Percentiles rank a stretch among this genome's conserved stretches.
phyloP scores from a whole-genome alignment of 2,888 invertebrate species.

The Halictus ligatus region DNA sequence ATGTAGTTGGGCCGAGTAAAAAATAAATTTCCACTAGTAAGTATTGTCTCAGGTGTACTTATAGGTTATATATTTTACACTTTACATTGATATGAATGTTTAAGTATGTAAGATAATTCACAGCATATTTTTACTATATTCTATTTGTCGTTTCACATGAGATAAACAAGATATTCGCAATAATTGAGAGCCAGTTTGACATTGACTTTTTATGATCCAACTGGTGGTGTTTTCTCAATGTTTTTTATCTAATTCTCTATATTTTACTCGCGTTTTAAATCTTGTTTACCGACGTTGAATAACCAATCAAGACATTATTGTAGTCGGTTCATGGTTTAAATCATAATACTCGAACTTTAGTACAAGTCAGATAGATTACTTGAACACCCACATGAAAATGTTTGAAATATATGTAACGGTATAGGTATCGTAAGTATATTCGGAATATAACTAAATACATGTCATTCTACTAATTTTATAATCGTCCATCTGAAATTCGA shows the following conservation, averaged over 20 bases:
- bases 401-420: constrained; percentile 53
- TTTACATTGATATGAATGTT: constrained; percentile 11
- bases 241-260: constrained; percentile 18
- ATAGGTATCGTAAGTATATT: constrained; percentile 12
- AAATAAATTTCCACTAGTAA: constrained; percentile 19
- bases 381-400: constrained; percentile 58
- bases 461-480: constrained; percentile 8
- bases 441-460: constrained; percentile 13
- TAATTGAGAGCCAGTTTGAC: constrained; percentile 62
- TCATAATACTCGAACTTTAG: constrained; percentile 35
- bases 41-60: constrained; percentile 18
- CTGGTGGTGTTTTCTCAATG: constrained; percentile 37
- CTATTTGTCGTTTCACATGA: constrained; percentile 20
- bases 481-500: not conserved
- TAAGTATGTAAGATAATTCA: constrained; percentile 20
- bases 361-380: constrained; percentile 43
- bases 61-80: constrained; percentile 43
- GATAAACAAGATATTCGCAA: constrained; percentile 47
- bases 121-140: constrained; percentile 33
- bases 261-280: constrained; percentile 20
- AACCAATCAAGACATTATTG: not conserved
- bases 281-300: not conserved
- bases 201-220: constrained; percentile 61
- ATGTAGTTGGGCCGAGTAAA: not conserved
- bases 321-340: constrained; percentile 36